phyloP scores from a whole-genome alignment of 2,797 vertebrate species.

The Sparidentex hasta region DNA sequence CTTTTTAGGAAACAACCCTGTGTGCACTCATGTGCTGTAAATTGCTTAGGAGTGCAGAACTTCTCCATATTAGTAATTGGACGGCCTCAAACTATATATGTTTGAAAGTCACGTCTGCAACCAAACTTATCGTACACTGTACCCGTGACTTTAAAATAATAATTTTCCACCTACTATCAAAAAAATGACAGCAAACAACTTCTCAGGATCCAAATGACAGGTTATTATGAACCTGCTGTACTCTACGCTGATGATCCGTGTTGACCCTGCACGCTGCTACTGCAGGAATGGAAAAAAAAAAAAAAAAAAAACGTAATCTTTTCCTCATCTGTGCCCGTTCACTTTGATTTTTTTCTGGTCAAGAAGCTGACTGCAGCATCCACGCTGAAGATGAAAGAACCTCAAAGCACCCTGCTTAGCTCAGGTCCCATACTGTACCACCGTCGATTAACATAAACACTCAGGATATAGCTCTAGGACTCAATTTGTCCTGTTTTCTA shows the following conservation, averaged over 20 bases:
- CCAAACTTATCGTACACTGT: conserved; percentile 14
- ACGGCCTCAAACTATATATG: neutral
- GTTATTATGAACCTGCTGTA: conserved; percentile 64
- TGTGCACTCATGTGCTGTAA: neutral
- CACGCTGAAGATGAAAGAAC: conserved; percentile 49
- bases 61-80: neutral
- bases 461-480: conserved; percentile 51
- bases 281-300: conserved; percentile 39
- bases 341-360: conserved; percentile 35
- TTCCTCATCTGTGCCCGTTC: conserved; percentile 27
- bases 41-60: conserved; percentile 11
- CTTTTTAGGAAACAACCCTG: neutral
- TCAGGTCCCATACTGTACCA: conserved; percentile 52
- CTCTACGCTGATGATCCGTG: conserved; percentile 44
- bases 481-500: conserved; percentile 66
- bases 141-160: neutral
- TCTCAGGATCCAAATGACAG: conserved; percentile 51
- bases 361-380: conserved; percentile 44
- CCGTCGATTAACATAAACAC: conserved; percentile 62
- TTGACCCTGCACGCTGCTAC: conserved; percentile 28
- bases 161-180: conserved; percentile 31
- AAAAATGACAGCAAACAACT: conserved; percentile 36
- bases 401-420: conserved; percentile 28
- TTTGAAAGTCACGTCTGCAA: conserved; percentile 1
- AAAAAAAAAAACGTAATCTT: conserved; percentile 17